Base-by-base conservation (phyloP, 2,797 vertebrate species). In the Hydrophis major region DNA sequence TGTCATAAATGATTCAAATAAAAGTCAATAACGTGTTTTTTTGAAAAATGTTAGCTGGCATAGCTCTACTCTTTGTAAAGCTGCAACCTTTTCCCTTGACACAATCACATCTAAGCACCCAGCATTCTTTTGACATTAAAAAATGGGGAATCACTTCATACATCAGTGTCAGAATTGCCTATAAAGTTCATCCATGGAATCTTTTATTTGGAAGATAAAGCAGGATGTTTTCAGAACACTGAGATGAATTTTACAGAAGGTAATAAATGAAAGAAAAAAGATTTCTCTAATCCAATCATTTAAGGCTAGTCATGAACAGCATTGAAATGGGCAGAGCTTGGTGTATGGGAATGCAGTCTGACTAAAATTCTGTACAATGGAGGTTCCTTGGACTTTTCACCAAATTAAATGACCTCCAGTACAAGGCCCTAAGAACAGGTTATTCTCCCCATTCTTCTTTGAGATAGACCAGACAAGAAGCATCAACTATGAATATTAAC, bases 11-110 rank as follows among this genome's bases (percentile, higher is more conserved):
- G 59, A 89, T 86, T 92, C 53, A 89, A 89, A 83, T 27, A 63
- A 93, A 91, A 86, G 88, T 91, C 87, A 53, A 66, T 89, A 86
- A 86, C 56, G 27, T 53, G 66, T 91, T 93, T 74, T 74, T 89
- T 93, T 88, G 56, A 87, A 89, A 93, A 86, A 93, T 89, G 90
- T 93, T 92, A 93, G 63, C 59, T 86, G 87, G 47, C 27, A 89
- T 60, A 56, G 50, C 78, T 86, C 69, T 86, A 50, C 50, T 91
- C 87, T 89, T 91, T 50, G 14, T 89, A 42, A 42, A 42, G 42
- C 86, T 57, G 86, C 78, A 89, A 89, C 74, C 87, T 88, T 92
- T 93, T 93, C 55, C 27, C 50, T 63, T 86, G 57, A 92, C 74
- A 93, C 69, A 93, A 93, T 66, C 87, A 91, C 25, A 89, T 32